phyloP scores from a whole-genome alignment of 2,797 vertebrate genomes.

The Aratinga solstitialis region DNA sequence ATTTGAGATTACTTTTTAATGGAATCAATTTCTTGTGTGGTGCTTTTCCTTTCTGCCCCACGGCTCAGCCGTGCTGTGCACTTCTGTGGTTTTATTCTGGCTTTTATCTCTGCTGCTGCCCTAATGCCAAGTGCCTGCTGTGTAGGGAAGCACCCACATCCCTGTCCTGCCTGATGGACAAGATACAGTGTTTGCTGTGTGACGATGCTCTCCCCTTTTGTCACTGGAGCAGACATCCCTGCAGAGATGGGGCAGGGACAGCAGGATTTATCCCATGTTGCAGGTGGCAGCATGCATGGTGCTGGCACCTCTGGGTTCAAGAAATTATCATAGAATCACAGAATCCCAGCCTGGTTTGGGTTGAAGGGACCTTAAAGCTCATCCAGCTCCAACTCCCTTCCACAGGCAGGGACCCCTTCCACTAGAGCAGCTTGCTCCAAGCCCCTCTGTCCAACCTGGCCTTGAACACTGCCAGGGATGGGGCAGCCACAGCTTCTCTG shows the following conservation, averaged over 20 bases:
- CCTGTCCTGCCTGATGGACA: neutral
- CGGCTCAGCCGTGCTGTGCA: slow-evolving; percentile 59
- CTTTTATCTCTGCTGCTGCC: slow-evolving; percentile 64
- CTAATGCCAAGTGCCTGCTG: neutral
- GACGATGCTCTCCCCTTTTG: neutral
- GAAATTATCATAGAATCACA: neutral
- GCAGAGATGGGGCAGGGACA: neutral
- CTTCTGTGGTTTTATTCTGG: slow-evolving; percentile 53
- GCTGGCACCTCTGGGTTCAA: neutral
- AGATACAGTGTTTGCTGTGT: accelerated
- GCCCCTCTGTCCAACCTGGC: too few relatives aligned
- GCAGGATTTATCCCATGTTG: neutral
- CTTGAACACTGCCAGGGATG: too few relatives aligned
- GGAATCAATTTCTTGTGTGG: slow-evolving; percentile 81
- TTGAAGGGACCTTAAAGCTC: neutral
- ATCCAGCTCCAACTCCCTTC: neutral
- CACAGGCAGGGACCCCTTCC: neutral
- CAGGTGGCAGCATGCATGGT: neutral
- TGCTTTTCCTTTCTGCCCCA: slow-evolving; percentile 76
- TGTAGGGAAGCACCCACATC: accelerated
- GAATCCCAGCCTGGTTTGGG: neutral
- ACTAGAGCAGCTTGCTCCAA: neutral
- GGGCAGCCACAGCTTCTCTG: too few relatives aligned
- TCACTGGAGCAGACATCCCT: neutral
- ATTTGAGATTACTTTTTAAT: slow-evolving; percentile 86